Conservation (phyloP, 1,140 invertebrate species). For the Ooceraea biroi region DNA sequence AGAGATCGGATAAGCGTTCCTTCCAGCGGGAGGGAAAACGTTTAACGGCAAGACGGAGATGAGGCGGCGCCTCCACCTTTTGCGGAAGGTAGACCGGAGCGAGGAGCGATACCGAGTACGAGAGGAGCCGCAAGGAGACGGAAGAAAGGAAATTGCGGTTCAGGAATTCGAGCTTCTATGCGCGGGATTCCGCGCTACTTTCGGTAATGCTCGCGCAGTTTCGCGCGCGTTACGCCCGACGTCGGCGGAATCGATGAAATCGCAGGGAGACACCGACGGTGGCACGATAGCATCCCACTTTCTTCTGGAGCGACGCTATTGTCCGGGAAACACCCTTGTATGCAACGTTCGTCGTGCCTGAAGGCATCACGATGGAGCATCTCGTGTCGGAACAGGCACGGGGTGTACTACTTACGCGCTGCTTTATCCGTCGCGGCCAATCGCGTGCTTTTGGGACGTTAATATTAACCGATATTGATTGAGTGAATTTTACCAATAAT, state of each 20-base stretch:
- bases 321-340: not conserved
- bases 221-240: slow-evolving; percentile 39
- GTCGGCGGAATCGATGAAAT: slow-evolving; percentile 45
- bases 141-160: slow-evolving; percentile 69
- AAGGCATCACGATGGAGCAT: not conserved
- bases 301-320: slow-evolving; percentile 10
- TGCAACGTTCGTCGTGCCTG: not conserved
- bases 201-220: slow-evolving; percentile 59
- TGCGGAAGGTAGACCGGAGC: not conserved
- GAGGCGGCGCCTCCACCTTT: slow-evolving; percentile 19
- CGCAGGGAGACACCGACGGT: slow-evolving; percentile 12
- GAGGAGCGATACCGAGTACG: not conserved
- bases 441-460: not conserved
- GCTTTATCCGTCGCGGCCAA: not conserved
- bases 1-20: slow-evolving; percentile 49
- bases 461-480: too few species aligned
- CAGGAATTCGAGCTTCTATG: slow-evolving; percentile 57
- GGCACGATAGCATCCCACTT: not conserved
- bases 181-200: slow-evolving; percentile 53
- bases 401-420: not conserved
- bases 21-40: slow-evolving; percentile 34
- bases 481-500: too few species aligned
- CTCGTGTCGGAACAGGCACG: not conserved
- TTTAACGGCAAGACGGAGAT: slow-evolving; percentile 50
- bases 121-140: slow-evolving; percentile 4